These are phyloP conservation scores for Delia radicum DNA, from an alignment of 1,140 invertebrate species.

Conservation along the genomic window DNA sequence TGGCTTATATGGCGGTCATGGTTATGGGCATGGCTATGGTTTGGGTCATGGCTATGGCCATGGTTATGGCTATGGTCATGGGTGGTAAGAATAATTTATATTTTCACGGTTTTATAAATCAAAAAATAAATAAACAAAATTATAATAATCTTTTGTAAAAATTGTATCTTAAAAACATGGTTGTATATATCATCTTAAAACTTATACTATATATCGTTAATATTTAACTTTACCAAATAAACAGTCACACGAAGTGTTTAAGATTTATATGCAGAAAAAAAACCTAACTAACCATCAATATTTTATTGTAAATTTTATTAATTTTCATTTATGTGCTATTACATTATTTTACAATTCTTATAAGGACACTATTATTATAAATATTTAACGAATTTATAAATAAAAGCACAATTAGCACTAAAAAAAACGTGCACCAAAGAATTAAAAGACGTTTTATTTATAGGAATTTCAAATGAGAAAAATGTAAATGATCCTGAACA, in stretches of 20 bases:
- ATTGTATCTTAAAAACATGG: neutral
- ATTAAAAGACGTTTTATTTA: neutral
- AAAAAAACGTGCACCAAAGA: neutral
- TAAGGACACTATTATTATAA: neutral
- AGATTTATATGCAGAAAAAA: neutral
- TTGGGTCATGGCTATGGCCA: constrained; percentile 36
- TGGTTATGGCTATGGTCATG: constrained; percentile 38
- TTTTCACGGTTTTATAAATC: neutral
- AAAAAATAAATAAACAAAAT: neutral
- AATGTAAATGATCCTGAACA: too few species aligned
- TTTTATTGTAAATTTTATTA: neutral
- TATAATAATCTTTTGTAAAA: neutral
- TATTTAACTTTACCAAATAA: neutral
- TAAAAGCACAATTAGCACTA: neutral
- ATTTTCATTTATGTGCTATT: neutral
- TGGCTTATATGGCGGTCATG: constrained; percentile 17
- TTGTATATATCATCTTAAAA: neutral
- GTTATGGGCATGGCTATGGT: constrained; percentile 28
- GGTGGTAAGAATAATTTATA: neutral
- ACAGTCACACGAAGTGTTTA: neutral
- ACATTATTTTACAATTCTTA: neutral
- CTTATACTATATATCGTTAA: neutral
- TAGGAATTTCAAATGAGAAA: too few species aligned
- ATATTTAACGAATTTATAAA: neutral
- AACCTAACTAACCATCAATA: neutral